Evolutionary conservation across 2,888 invertebrate genomes (phyloP).

Genomic region (Sinohyriopsis cumingii): DNA sequence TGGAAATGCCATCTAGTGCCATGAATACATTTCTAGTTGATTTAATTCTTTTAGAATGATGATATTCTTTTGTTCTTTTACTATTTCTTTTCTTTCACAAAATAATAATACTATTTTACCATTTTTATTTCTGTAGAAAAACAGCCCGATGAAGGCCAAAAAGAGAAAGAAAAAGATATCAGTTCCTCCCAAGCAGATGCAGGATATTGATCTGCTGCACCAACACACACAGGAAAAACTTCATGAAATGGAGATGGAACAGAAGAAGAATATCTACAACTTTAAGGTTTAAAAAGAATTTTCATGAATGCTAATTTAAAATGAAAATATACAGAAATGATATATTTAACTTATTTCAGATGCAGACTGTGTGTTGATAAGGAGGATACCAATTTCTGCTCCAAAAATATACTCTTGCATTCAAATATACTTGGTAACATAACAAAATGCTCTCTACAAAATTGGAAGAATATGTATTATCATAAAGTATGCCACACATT

Average conservation of each 20-base stretch:
- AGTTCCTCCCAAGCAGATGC: slow-evolving; percentile 46
- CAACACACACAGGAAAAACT: slow-evolving; percentile 58
- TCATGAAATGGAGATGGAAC: slow-evolving; percentile 50
- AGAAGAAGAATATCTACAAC: slow-evolving; percentile 54
- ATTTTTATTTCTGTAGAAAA: slow-evolving; percentile 19
- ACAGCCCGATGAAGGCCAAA: slow-evolving; percentile 31
- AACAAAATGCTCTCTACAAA: background rate
- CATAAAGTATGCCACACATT: no score
- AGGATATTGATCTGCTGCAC: slow-evolving; percentile 58
- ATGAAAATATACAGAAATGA: no score
- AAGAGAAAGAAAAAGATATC: slow-evolving; percentile 50
- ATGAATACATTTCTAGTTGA: no score
- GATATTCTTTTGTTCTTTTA: no score
- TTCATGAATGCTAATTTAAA: background rate
- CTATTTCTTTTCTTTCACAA: background rate
- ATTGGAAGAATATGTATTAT: no score
- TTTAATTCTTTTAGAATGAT: no score
- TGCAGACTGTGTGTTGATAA: background rate
- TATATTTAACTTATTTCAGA: background rate
- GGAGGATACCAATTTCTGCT: no score
- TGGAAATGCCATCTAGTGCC: no score
- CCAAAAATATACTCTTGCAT: background rate
- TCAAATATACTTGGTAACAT: no score
- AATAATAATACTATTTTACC: background rate
- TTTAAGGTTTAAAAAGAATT: slow-evolving; percentile 44